Percentiles rank a stretch among this genome's conserved stretches.
Evolutionary conservation across 2,888 invertebrate genomes (phyloP).

Genomic region (Bedellia somnulentella): DNA sequence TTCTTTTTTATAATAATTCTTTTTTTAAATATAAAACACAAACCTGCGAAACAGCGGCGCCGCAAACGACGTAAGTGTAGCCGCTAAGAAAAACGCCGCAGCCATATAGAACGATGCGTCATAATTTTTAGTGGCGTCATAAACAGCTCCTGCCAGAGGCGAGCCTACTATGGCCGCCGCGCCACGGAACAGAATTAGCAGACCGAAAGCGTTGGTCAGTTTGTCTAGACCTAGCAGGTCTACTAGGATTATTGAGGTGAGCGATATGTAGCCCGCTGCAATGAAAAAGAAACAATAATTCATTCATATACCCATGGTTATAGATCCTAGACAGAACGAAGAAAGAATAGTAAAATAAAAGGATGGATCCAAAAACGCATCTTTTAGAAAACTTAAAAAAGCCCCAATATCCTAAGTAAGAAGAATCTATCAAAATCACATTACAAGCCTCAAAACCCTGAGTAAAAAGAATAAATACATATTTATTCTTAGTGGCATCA

Average conservation of each 20-base stretch:
- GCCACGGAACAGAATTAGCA: conserved; percentile 93
- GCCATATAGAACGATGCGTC: conserved; percentile 92
- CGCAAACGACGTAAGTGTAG: conserved; percentile 82
- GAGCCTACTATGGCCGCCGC: conserved; percentile 89
- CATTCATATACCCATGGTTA: no score
- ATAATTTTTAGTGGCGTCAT: conserved; percentile 84
- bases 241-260: conserved; percentile 96
- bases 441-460: no score
- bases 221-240: conserved; percentile 94
- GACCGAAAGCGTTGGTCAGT: conserved; percentile 95
- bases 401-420: no score
- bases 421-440: no score
- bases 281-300: conserved; percentile 8
- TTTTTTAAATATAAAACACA: conserved; percentile 1
- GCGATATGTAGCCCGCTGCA: conserved; percentile 93
- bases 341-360: no score
- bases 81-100: conserved; percentile 81
- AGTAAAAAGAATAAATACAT: no score
- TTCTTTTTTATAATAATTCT: background rate
- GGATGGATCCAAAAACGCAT: no score
- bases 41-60: conserved; percentile 69
- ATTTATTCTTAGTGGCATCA: conserved; percentile 79
- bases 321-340: no score
- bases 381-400: no score
- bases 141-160: conserved; percentile 84